Evolutionary conservation across 1,140 invertebrate species (phyloP).

Genomic region (Danaus melanippus): DNA sequence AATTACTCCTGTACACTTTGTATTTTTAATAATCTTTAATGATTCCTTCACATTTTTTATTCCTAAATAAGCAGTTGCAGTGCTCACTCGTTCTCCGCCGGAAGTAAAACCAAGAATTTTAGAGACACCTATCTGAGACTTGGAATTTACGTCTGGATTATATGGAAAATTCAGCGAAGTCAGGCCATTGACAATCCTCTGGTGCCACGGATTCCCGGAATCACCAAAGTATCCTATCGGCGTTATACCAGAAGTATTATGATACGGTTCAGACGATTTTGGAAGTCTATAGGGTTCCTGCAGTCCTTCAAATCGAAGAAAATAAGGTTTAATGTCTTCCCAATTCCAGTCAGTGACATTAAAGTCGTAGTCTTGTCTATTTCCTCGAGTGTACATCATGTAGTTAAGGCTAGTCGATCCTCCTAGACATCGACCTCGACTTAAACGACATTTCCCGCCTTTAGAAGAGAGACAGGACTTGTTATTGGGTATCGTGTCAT

Average conservation of each 20-base stretch:
- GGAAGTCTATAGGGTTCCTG: constrained; percentile 26
- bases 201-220: constrained; percentile 66
- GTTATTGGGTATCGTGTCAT: constrained; percentile 38
- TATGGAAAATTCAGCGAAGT: constrained; percentile 45
- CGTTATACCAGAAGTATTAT: constrained; percentile 73
- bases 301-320: constrained; percentile 39
- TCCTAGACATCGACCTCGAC: constrained; percentile 74
- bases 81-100: constrained; percentile 34
- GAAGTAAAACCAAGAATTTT: constrained; percentile 34
- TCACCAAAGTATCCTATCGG: constrained; percentile 74
- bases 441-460: constrained; percentile 33
- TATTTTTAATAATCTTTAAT: constrained; percentile 78
- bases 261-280: constrained; percentile 51
- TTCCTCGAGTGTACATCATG: constrained; percentile 86
- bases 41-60: constrained; percentile 73
- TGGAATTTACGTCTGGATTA: constrained; percentile 72
- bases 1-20: constrained; percentile 79
- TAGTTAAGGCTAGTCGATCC: constrained; percentile 84
- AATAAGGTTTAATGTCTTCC: constrained; percentile 37
- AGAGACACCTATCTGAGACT: constrained; percentile 71
- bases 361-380: constrained; percentile 74
- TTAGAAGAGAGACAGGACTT: constrained; percentile 33
- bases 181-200: constrained; percentile 70
- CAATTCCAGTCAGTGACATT: constrained; percentile 39
- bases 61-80: constrained; percentile 33